These are phyloP conservation scores for Plectrocnemia conspersa DNA, from an alignment of 1,140 invertebrate genomes.

Conservation along the genomic window DNA sequence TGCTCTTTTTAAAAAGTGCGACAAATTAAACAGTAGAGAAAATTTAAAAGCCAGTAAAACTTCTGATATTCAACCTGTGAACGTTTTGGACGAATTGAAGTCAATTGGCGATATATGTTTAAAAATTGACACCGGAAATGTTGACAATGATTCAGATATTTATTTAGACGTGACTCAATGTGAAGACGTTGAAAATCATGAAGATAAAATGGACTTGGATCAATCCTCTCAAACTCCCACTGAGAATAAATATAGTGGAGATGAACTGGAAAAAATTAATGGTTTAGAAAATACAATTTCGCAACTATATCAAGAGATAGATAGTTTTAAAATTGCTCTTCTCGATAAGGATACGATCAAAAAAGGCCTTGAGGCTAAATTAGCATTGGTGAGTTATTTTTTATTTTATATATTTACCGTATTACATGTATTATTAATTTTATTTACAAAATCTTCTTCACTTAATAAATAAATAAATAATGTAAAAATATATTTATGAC, in stretches of 20 bases:
- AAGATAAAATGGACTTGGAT: constrained; percentile 3
- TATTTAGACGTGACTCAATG: no score
- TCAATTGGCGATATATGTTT: not conserved
- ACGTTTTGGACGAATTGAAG: not conserved
- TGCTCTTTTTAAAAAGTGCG: constrained; percentile 27
- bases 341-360: constrained; percentile 44
- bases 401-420: constrained; percentile 9
- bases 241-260: not conserved
- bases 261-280: constrained; percentile 2
- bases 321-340: constrained; percentile 37
- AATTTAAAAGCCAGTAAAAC: not conserved
- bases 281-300: constrained; percentile 19
- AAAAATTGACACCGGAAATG: not conserved
- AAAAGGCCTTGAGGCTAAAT: constrained; percentile 44
- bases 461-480: no score
- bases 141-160: not conserved
- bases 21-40: constrained; percentile 13
- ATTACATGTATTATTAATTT: constrained; percentile 12
- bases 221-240: not conserved
- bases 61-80: not conserved
- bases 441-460: no score
- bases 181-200: not conserved
- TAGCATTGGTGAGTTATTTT: constrained; percentile 43
- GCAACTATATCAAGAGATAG: constrained; percentile 23
- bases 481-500: no score